These are phyloP conservation scores for Hyles lineata DNA, from an alignment of 2,888 invertebrate genomes.

Conservation along the genomic window DNA sequence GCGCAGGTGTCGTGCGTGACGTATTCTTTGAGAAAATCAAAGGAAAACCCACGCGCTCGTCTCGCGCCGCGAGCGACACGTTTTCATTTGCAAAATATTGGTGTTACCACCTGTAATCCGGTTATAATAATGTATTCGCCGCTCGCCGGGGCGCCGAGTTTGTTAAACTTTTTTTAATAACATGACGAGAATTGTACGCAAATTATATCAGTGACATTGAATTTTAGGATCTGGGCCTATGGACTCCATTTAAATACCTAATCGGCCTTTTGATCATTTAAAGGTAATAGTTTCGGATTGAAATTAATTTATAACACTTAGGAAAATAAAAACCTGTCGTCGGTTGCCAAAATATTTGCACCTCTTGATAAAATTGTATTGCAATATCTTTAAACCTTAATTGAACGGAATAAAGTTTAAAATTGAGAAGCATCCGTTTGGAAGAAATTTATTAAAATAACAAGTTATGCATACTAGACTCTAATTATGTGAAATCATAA, in stretches of 20 bases:
- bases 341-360: constrained; percentile 19
- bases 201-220: constrained; percentile 42
- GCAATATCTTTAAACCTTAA: not conserved
- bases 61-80: constrained; percentile 56
- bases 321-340: constrained; percentile 25
- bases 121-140: constrained; percentile 50
- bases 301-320: constrained; percentile 28
- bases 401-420: not conserved
- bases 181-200: constrained; percentile 44
- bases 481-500: constrained; percentile 19
- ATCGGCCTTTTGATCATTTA: constrained; percentile 19
- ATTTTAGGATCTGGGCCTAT: constrained; percentile 38
- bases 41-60: constrained; percentile 70
- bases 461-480: constrained; percentile 17
- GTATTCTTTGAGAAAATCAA: constrained; percentile 74
- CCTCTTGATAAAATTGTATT: constrained; percentile 7
- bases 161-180: constrained; percentile 44
- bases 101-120: constrained; percentile 65
- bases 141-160: constrained; percentile 41
- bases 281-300: constrained; percentile 21
- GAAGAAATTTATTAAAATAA: not conserved
- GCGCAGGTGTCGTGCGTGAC: constrained; percentile 70
- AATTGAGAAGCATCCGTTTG: not conserved
- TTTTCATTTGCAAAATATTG: constrained; percentile 68
- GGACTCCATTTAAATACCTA: constrained; percentile 33